Evolutionary conservation across 2,797 vertebrate species (phyloP), one percentile per base, ranked within the genome.

Genomic region (Pterois miles): DNA sequence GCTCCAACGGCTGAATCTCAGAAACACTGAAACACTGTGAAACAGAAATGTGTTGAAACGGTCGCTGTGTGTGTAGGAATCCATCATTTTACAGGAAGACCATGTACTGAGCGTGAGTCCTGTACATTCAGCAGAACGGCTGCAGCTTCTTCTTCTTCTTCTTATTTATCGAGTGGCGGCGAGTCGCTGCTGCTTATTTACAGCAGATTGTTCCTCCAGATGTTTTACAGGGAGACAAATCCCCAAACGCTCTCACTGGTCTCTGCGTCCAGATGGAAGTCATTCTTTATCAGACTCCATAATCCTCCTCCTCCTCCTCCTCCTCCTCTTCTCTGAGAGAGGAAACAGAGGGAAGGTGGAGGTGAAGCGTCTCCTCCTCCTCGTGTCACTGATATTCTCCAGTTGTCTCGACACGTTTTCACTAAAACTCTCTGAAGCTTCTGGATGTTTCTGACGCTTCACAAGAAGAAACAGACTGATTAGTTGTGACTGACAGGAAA

Each of bases 121-220:
- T 88, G 87, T 86, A 74, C 71, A 81, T 56, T 77, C 71, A 81
- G 74, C 86, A 89, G 84, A 83, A 82, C 83, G 46, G 76, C 75
- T 82, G 88, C 90, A 88, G 83, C 88, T 90, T 85, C 85, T 89
- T 81, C 59, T 62, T 23, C 72, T 90, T 76, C 78, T 65, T 88
- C 85, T 95, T 94, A 94, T 95, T 95, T 94, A 95, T 95, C 92
- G 89, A 88, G 93, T 94, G 92, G 91, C 92, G 92, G 89, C 88
- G 88, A 94, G 81, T 90, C 65, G 84, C 91, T 92, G 94, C 91
- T 92, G 92, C 92, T 93, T 94, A 93, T 94, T 95, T 93, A 93
- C 91, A 91, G 91, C 93, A 94, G 93, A 95, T 94, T 94, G 94
- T 93, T 95, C 91, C 91, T 95, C 93, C 94, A 95, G 94, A 95